Evolutionary conservation across 2,888 invertebrate species (phyloP).

Genomic region (Tortricodes alternella): DNA sequence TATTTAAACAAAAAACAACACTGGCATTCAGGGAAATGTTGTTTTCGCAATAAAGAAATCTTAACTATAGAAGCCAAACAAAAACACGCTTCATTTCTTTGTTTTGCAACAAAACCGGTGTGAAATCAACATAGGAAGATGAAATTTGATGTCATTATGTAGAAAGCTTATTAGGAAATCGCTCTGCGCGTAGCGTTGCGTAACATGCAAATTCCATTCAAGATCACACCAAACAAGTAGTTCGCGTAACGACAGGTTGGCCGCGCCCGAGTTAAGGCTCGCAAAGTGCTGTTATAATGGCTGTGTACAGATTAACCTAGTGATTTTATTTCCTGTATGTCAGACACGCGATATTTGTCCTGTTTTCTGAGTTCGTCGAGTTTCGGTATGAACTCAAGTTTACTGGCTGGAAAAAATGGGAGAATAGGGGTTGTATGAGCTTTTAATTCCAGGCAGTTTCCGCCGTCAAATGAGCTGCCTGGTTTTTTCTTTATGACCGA

Average conservation of each 20-base stretch:
- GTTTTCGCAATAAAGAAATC: too few species aligned
- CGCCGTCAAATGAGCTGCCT: too few species aligned
- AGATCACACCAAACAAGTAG: constrained; percentile 35
- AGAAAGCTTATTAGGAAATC: constrained; percentile 40
- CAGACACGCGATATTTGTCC: not conserved
- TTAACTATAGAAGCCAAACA: not conserved
- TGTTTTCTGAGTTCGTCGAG: not conserved
- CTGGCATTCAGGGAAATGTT: not conserved
- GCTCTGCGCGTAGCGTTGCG: constrained; percentile 27
- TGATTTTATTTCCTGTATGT: constrained; percentile 24
- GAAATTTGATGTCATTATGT: constrained; percentile 36
- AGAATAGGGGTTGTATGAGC: too few species aligned
- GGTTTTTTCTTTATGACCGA: too few species aligned
- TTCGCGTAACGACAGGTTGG: constrained; percentile 34
- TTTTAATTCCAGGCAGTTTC: too few species aligned
- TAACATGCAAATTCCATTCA: constrained; percentile 41
- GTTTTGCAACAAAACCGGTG: constrained; percentile 1
- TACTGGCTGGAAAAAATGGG: too few species aligned
- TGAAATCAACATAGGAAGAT: constrained; percentile 11
- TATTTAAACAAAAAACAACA: not conserved
- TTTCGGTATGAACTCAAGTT: too few species aligned
- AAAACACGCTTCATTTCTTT: constrained; percentile 5
- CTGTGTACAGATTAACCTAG: constrained; percentile 21
- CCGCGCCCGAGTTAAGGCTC: constrained; percentile 6
- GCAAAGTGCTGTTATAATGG: not conserved